phyloP scores from a whole-genome alignment of 2,888 invertebrate genomes.

The Polydrusus tereticollis region DNA sequence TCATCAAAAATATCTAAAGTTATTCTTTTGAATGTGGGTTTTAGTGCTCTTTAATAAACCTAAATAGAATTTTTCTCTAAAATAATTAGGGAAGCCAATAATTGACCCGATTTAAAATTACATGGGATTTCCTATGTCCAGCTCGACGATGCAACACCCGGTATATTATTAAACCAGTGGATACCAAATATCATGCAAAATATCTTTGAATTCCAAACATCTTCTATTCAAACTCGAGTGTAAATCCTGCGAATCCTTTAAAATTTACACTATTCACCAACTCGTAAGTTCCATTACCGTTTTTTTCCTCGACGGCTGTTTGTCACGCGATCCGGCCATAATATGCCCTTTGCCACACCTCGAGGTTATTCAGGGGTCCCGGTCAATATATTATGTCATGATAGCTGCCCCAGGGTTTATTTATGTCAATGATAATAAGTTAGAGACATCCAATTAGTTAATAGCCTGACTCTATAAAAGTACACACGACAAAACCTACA shows the following conservation, averaged over 20 bases:
- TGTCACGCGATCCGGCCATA: slow-evolving; percentile 58
- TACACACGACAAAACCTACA: slow-evolving; percentile 1
- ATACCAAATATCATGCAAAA: background rate
- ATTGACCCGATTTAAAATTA: no score
- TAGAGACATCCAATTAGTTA: slow-evolving; percentile 49
- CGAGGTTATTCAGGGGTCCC: slow-evolving; percentile 36
- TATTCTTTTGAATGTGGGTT: no score
- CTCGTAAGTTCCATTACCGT: slow-evolving; percentile 1
- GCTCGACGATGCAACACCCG: no score
- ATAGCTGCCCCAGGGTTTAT: slow-evolving; percentile 44
- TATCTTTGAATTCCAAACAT: background rate
- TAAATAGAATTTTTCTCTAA: no score
- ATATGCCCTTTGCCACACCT: slow-evolving; percentile 57
- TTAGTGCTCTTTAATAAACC: no score
- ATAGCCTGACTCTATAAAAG: slow-evolving; percentile 38
- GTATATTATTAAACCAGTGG: no score
- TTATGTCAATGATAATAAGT: slow-evolving; percentile 50
- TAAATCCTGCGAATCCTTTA: background rate
- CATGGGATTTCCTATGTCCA: no score
- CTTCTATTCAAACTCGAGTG: background rate
- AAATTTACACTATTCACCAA: slow-evolving; percentile 9
- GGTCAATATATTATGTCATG: slow-evolving; percentile 49
- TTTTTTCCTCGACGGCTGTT: slow-evolving; percentile 18
- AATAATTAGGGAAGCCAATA: no score
- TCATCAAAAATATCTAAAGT: no score